Percentiles rank a stretch among this genome's conserved stretches.
Conservation (phyloP, 1,140 invertebrate genomes). For the Thaumetopoea pityocampa region DNA sequence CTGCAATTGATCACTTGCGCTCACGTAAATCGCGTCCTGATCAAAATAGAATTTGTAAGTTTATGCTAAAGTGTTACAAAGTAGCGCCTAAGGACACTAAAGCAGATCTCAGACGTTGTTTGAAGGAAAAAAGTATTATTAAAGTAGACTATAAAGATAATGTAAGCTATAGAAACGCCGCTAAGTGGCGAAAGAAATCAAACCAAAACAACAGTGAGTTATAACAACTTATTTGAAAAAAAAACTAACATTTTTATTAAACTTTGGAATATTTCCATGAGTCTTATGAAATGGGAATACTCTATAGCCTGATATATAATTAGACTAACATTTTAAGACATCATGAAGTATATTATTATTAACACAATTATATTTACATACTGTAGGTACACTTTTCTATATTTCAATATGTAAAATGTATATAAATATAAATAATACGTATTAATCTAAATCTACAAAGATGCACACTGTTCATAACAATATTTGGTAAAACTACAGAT, state of each 20-base stretch:
- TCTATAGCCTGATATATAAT: too few relatives aligned
- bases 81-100: conserved; percentile 84
- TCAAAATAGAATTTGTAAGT: conserved; percentile 88
- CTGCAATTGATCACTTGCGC: conserved; percentile 89
- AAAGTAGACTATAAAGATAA: conserved; percentile 92
- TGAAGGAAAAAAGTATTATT: conserved; percentile 85
- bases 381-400: too few relatives aligned
- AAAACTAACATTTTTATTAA: background rate
- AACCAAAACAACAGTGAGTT: conserved; percentile 55
- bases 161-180: conserved; percentile 88
- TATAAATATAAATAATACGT: too few relatives aligned
- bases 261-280: too few relatives aligned
- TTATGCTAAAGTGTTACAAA: conserved; percentile 84
- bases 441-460: too few relatives aligned
- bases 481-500: too few relatives aligned
- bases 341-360: too few relatives aligned
- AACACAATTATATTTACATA: too few relatives aligned
- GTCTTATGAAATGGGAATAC: too few relatives aligned
- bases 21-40: conserved; percentile 89
- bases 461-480: too few relatives aligned
- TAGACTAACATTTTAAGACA: background rate
- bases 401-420: too few relatives aligned
- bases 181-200: conserved; percentile 79
- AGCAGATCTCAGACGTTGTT: conserved; percentile 83
- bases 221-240: conserved; percentile 5